These are phyloP conservation scores for Fundulus diaphanus DNA, from an alignment of 2,797 vertebrate genomes.

Conservation along the genomic window DNA sequence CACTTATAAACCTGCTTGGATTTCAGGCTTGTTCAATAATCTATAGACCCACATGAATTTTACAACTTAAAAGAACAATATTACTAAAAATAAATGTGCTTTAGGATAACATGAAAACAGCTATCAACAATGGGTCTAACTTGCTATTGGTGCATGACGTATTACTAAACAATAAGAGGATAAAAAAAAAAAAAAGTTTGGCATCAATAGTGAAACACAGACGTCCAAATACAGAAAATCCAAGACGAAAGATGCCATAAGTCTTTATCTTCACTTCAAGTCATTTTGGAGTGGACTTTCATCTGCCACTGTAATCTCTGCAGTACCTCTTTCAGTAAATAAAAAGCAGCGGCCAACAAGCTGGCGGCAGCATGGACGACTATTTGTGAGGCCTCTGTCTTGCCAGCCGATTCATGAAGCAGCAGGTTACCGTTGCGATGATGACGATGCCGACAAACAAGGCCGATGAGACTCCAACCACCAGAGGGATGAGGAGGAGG, in stretches of 20 bases:
- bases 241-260: constrained; percentile 19
- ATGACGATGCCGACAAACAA: constrained; percentile 86
- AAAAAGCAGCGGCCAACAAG: constrained; percentile 2
- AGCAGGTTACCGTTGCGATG: constrained; percentile 88
- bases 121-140: constrained; percentile 4
- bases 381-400: constrained; percentile 78
- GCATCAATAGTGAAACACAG: constrained; percentile 50
- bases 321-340: constrained; percentile 5
- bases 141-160: neutral
- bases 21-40: neutral
- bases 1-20: neutral
- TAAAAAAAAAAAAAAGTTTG: constrained; percentile 61
- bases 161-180: constrained; percentile 46
- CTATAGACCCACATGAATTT: neutral
- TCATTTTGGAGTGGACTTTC: constrained; percentile 9
- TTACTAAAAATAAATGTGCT: constrained; percentile 5
- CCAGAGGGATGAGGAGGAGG: constrained; percentile 87
- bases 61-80: neutral
- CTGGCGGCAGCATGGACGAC: neutral
- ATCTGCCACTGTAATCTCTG: neutral
- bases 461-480: constrained; percentile 85
- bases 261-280: constrained; percentile 4
- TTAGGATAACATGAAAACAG: constrained; percentile 6
- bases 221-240: constrained; percentile 39
- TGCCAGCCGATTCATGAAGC: constrained; percentile 88